Conservation (phyloP, 2,113 vertebrate species). For the Bubalus kerabau region DNA sequence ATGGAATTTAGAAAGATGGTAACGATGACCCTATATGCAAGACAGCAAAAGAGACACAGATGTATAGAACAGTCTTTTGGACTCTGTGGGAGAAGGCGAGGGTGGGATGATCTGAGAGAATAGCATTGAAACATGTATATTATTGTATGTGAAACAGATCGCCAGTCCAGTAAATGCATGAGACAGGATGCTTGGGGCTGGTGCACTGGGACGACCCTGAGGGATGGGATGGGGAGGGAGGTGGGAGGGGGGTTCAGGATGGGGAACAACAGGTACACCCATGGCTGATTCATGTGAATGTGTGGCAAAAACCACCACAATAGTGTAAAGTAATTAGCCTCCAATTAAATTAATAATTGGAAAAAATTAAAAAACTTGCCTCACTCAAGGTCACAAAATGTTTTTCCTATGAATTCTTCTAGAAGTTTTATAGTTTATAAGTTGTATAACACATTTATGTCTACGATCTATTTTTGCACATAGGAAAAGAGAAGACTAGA, state of each 20-base stretch:
- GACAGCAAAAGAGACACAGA: not conserved
- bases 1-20: not conserved
- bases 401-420: not conserved
- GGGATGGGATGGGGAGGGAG: not conserved
- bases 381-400: not conserved
- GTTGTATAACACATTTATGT: not conserved
- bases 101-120: not conserved
- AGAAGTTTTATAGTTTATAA: not conserved
- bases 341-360: not conserved
- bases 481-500: not conserved
- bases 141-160: not conserved
- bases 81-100: not conserved
- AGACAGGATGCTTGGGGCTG: not conserved
- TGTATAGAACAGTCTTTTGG: not conserved
- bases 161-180: not conserved
- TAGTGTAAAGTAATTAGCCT: not conserved
- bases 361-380: not conserved
- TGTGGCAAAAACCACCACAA: not conserved
- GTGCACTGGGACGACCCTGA: not conserved
- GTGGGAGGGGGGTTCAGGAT: not conserved
- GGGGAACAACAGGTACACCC: not conserved
- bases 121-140: not conserved
- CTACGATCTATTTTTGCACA: not conserved
- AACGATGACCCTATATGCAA: accelerated
- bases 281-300: not conserved